Conservation (phyloP, 2,113 vertebrate species). For the Syngnathus scovelli region DNA sequence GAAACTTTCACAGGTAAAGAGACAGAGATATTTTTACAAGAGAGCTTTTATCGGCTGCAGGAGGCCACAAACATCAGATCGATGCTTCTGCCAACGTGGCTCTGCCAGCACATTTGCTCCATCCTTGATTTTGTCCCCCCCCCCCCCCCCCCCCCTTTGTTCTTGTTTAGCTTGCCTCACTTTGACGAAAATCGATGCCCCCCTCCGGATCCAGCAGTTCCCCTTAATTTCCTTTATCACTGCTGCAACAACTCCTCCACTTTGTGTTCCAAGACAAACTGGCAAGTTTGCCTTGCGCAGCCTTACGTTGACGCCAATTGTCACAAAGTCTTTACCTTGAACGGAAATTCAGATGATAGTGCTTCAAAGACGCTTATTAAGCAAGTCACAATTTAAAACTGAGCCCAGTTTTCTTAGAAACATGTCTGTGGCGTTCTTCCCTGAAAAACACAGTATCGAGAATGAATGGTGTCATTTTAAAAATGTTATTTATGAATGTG, state of each 20-base stretch:
- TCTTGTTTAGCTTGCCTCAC: background rate
- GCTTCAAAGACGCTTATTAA: background rate
- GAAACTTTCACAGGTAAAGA: constrained; percentile 4
- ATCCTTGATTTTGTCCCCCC: background rate
- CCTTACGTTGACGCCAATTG: background rate
- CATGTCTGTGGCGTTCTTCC: background rate
- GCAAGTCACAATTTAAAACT: background rate
- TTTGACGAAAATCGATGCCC: background rate
- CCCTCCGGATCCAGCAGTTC: constrained; percentile 1
- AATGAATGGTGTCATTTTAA: background rate
- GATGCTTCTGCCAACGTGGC: background rate
- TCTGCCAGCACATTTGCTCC: background rate
- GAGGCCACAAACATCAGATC: background rate
- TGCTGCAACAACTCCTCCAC: background rate
- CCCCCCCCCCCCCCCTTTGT: background rate
- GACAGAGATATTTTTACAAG: constrained; percentile 6
- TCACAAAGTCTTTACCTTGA: background rate
- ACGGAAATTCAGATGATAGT: background rate
- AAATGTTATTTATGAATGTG: background rate
- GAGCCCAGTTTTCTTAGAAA: background rate
- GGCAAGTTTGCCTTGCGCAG: background rate
- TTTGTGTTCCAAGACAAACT: background rate
- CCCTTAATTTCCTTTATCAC: constrained; percentile 3
- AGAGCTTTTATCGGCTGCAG: background rate
- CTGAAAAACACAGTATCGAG: background rate